These are phyloP conservation scores for Octopus sinensis DNA, from an alignment of 1,140 invertebrate species.

Conservation along the genomic window DNA sequence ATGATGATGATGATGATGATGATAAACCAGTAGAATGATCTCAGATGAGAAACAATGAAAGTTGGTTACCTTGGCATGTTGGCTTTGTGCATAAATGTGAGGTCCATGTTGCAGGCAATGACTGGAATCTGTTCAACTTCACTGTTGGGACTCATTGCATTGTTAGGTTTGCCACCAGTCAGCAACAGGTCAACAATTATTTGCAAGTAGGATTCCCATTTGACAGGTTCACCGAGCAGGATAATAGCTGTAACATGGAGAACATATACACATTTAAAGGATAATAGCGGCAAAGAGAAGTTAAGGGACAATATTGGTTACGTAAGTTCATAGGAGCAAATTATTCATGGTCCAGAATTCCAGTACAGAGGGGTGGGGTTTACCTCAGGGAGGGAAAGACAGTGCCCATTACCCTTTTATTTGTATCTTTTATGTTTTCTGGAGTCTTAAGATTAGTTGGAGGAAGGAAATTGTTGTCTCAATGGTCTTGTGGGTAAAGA, in stretches of 20 bases:
- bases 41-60: background rate
- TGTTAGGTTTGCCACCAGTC: conserved; percentile 62
- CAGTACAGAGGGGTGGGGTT: no score
- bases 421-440: no score
- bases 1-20: no score
- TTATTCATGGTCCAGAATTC: no score
- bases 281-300: no score
- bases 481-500: no score
- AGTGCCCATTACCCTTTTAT: no score
- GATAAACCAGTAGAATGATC: background rate
- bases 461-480: no score
- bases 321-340: no score
- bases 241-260: conserved; percentile 51
- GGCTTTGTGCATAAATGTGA: conserved; percentile 57
- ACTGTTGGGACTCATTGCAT: conserved; percentile 31
- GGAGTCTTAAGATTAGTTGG: no score
- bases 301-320: no score
- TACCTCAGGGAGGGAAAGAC: no score
- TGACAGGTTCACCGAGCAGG: conserved; percentile 55
- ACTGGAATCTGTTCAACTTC: conserved; percentile 57
- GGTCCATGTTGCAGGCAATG: conserved; percentile 58
- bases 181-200: conserved; percentile 69
- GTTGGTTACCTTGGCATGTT: conserved; percentile 44
- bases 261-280: background rate
- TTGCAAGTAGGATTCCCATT: conserved; percentile 61